Evolutionary conservation across 1,140 invertebrate genomes (phyloP), one percentile per base, ranked within the genome.

Genomic region (Nasonia vitripennis): DNA sequence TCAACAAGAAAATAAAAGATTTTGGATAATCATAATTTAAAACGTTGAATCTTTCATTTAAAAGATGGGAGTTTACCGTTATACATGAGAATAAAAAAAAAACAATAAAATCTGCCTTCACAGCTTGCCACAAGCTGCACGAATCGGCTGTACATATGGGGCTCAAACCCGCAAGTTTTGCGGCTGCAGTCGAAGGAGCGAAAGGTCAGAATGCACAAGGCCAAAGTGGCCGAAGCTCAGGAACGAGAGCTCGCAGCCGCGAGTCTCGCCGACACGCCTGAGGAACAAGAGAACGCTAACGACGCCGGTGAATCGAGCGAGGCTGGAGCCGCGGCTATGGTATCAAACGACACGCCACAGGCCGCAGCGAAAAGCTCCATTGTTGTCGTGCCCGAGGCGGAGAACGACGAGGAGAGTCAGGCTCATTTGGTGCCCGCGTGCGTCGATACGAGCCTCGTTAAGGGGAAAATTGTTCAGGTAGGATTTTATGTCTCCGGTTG

Each of bases 131-230:
- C 97, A 78, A 95, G 95, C 81, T 91, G 92, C 11, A 94, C 95
- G 75, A 96, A 96, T 89, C 94, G 95, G 89, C 91, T 98, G 17
- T 97, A 95, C 88, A 94, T 94, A 10, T 98, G 97, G 97, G 97
- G 97, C 5, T 95, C 95, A 48, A 97, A 96, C 91, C 97, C 97
- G 0, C 96, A 97, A 91, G 95, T 95, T 85, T 92, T 97, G 14
- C 92, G 96, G 70, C 89, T 96, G 14, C 95, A 96, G 20, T 68
- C 48, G 11, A 83, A 81, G 27, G 86, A 80, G 14, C 81, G 81
- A 17, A 86, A 83, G 23, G 31, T 79, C 10, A 83, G 41, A 51
- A 14, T 62, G 14, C 85, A 83, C 37, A 80, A 81, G 37, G 81
- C 74, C 37, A 84, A 82, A 81, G 51, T 78, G 31, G 23, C 68